Conservation (phyloP, 2,888 invertebrate species). For the Drosophila parthenogenetica region DNA sequence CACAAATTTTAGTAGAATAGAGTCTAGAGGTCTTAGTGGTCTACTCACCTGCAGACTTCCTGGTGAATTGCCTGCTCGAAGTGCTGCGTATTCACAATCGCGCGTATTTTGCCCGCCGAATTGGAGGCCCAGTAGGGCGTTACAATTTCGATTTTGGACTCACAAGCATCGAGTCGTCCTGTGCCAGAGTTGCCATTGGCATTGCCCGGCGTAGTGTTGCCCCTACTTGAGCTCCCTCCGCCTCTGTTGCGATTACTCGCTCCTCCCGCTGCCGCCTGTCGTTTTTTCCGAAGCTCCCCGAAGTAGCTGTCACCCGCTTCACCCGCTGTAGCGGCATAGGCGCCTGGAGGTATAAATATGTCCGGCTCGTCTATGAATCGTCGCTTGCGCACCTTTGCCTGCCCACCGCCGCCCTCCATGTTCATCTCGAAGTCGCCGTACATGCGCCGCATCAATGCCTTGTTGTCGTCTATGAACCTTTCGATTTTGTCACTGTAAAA, state of each 20-base stretch:
- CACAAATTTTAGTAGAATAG: neutral
- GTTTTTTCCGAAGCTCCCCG: conserved; percentile 86
- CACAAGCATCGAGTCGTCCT: conserved; percentile 93
- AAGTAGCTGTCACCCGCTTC: conserved; percentile 86
- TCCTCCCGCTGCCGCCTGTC: conserved; percentile 84
- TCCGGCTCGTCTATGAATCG: conserved; percentile 84
- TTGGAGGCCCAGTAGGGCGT: conserved; percentile 98
- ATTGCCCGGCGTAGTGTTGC: conserved; percentile 45
- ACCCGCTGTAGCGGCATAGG: conserved; percentile 86
- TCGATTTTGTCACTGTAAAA: conserved; percentile 92
- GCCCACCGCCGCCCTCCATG: conserved; percentile 86
- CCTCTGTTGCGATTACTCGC: conserved; percentile 65
- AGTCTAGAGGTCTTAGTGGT: neutral
- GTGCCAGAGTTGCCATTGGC: conserved; percentile 70
- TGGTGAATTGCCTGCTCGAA: conserved; percentile 98
- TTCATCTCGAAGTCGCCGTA: conserved; percentile 94
- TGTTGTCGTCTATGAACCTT: conserved; percentile 96
- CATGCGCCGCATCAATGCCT: conserved; percentile 96
- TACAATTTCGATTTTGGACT: conserved; percentile 95
- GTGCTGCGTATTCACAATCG: conserved; percentile 97
- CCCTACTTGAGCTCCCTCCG: conserved; percentile 22
- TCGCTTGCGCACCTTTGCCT: conserved; percentile 83
- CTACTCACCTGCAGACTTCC: conserved; percentile 95
- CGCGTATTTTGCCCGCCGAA: conserved; percentile 95
- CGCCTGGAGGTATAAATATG: conserved; percentile 85